Evolutionary conservation across 2,113 vertebrate species (phyloP).

Genomic region (Onychostoma macrolepis): DNA sequence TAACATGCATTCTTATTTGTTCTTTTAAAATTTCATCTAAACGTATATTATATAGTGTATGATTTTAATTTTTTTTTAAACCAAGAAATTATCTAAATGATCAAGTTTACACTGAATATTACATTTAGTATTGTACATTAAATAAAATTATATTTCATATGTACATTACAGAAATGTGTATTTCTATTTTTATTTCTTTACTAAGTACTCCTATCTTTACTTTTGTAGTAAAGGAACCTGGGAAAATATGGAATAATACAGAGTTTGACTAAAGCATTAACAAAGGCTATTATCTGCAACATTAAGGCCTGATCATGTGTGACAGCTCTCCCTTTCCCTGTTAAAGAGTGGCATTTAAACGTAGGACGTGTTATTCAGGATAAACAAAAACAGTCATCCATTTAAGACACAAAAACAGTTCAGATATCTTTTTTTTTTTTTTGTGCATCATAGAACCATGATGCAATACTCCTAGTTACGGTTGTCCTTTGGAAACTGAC

Average conservation of each 20-base stretch:
- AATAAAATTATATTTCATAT: too few species aligned
- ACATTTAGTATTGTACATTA: not conserved
- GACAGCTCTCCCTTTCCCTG: constrained; percentile 43
- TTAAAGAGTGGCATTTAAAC: not conserved
- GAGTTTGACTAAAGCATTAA: constrained; percentile 45
- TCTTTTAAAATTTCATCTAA: too few species aligned
- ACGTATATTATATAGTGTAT: too few species aligned
- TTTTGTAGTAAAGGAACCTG: not conserved
- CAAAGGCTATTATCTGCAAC: constrained; percentile 51
- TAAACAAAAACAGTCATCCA: not conserved
- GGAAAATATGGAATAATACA: constrained; percentile 14
- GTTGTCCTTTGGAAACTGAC: constrained; percentile 6
- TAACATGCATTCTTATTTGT: too few species aligned
- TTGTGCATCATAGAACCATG: not conserved
- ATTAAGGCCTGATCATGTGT: constrained; percentile 54
- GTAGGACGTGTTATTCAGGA: not conserved
- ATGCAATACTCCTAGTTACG: not conserved
- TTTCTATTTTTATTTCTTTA: too few species aligned
- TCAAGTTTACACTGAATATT: not conserved
- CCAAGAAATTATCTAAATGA: not conserved
- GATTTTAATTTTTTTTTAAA: not conserved
- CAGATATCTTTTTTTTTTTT: not conserved
- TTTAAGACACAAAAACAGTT: not conserved
- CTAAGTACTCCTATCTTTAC: not conserved
- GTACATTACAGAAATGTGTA: too few species aligned